Evolutionary conservation across 2,113 vertebrate species (phyloP).

Genomic region (Chloebia gouldiae): DNA sequence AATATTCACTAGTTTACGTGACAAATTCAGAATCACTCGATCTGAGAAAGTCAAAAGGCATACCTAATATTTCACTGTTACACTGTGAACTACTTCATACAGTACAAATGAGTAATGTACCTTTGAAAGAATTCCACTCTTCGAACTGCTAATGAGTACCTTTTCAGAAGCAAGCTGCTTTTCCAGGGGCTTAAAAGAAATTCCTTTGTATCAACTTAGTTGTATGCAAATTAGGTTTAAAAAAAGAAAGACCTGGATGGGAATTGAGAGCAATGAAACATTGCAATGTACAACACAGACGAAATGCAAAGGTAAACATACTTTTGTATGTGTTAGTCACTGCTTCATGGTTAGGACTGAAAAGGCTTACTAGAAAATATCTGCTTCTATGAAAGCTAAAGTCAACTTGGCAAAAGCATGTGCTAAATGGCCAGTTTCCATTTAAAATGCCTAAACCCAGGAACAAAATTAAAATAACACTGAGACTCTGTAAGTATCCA

Average conservation of each 20-base stretch:
- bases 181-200: slow-evolving; percentile 50
- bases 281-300: not conserved
- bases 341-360: not conserved
- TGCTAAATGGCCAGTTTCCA: slow-evolving; percentile 31
- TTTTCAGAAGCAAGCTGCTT: slow-evolving; percentile 48
- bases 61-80: slow-evolving; percentile 8
- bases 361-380: slow-evolving; percentile 50
- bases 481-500: not conserved
- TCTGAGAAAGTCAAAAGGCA: slow-evolving; percentile 47
- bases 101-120: slow-evolving; percentile 15
- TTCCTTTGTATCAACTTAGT: slow-evolving; percentile 42
- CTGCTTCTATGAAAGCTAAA: slow-evolving; percentile 42
- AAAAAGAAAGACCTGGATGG: slow-evolving; percentile 22
- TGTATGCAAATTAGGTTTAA: slow-evolving; percentile 39
- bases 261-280: not conserved
- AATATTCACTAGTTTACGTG: not conserved
- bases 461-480: not conserved
- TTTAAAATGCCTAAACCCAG: slow-evolving; percentile 37
- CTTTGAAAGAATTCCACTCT: slow-evolving; percentile 34
- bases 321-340: slow-evolving; percentile 9
- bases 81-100: slow-evolving; percentile 23
- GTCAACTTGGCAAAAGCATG: slow-evolving; percentile 18
- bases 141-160: slow-evolving; percentile 43
- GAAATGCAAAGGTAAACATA: slow-evolving; percentile 30
- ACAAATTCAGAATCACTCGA: slow-evolving; percentile 27